Conservation (phyloP, 2,113 vertebrate genomes). For the Cephalophus harveyi region DNA sequence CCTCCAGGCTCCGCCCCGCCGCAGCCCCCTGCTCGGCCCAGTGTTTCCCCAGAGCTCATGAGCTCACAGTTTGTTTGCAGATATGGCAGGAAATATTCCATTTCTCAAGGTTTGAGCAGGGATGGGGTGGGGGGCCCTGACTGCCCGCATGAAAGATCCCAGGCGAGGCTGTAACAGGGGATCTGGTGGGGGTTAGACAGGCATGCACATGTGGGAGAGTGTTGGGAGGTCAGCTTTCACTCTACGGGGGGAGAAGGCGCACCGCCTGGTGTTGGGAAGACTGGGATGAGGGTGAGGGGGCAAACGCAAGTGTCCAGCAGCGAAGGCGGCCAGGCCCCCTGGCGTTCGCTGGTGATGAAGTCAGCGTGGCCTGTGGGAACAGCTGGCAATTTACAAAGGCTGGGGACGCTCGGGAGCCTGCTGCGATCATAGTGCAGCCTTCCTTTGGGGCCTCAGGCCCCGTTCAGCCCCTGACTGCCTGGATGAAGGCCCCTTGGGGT, state of each 20-base stretch:
- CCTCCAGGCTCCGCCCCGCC: not conserved
- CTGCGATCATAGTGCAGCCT: fast-evolving
- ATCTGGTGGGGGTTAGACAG: not conserved
- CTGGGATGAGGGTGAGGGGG: not conserved
- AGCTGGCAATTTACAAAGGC: not conserved
- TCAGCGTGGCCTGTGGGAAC: not conserved
- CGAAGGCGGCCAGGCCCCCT: not conserved
- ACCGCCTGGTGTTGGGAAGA: fast-evolving
- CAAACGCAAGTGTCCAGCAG: fast-evolving
- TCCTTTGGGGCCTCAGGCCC: not conserved
- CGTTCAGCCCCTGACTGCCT: fast-evolving
- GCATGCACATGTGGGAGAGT: fast-evolving
- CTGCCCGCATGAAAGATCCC: fast-evolving
- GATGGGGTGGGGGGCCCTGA: not conserved
- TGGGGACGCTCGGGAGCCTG: fast-evolving
- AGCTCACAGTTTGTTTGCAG: not conserved
- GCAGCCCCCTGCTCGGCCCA: not conserved
- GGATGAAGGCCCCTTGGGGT: not conserved
- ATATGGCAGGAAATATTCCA: not conserved
- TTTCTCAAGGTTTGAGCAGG: not conserved
- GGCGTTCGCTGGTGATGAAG: fast-evolving
- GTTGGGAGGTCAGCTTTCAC: not conserved
- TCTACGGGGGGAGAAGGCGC: not conserved
- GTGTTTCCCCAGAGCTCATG: not conserved
- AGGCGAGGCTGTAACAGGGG: not conserved